These are phyloP conservation scores for Tarsius wallacei DNA, from an alignment of 2,797 vertebrate genomes.

Conservation along the genomic window DNA sequence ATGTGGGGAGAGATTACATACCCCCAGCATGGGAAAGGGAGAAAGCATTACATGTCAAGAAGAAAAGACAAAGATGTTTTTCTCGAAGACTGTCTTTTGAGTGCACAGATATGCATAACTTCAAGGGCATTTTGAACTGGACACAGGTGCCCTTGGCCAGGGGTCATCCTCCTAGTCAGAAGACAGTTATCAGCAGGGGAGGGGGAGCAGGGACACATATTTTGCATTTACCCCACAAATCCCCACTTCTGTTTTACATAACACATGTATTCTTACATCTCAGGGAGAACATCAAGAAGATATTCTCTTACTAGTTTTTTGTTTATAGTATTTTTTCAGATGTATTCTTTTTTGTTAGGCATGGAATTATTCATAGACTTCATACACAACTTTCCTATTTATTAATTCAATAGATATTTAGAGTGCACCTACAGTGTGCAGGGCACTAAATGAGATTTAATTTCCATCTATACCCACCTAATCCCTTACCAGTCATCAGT, in stretches of 20 bases:
- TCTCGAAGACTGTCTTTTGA: too few species aligned
- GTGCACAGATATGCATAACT: too few species aligned
- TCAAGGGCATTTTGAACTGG: too few species aligned
- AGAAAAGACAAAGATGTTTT: too few species aligned
- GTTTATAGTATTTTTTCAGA: neutral
- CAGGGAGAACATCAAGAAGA: constrained; percentile 36
- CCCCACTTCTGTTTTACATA: constrained; percentile 41
- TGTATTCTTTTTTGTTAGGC: neutral
- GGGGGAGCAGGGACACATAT: too few species aligned
- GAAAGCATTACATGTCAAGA: too few species aligned
- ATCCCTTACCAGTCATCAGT: neutral
- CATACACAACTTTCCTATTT: neutral
- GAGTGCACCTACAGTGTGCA: neutral
- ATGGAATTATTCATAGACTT: neutral
- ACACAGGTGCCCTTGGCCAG: too few species aligned
- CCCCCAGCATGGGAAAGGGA: too few species aligned
- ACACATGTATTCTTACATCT: constrained; percentile 27
- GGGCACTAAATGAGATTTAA: neutral
- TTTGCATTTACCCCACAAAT: constrained; percentile 25
- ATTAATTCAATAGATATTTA: constrained; percentile 26
- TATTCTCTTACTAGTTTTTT: neutral
- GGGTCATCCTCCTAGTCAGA: too few species aligned
- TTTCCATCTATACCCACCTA: neutral
- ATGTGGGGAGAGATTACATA: too few species aligned
- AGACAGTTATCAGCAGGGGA: too few species aligned